A percentile compares a stretch with the other conserved stretches of the same genome.
Evolutionary conservation across 2,888 invertebrate genomes (phyloP).

Genomic region (Sarcophaga variegata): DNA sequence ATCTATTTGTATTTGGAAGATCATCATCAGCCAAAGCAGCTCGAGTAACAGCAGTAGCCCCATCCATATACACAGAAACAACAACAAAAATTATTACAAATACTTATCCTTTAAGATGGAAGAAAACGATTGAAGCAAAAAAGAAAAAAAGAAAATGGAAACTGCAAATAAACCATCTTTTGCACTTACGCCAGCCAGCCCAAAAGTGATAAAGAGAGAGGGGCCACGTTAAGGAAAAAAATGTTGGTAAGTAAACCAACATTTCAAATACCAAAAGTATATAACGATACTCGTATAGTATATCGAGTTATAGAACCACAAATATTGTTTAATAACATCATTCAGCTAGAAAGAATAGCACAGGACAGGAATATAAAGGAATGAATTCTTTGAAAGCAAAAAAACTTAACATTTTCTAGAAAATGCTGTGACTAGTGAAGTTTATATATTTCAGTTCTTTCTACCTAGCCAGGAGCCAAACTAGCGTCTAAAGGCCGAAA

Average conservation of each 20-base stretch:
- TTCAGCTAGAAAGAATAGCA: slow-evolving; percentile 1
- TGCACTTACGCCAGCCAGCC: slow-evolving; percentile 3
- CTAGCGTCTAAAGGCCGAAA: too few species aligned
- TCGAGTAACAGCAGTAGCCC: background rate
- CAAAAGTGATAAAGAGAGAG: background rate
- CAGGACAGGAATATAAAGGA: background rate
- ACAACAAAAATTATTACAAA: background rate
- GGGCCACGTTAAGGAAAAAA: background rate
- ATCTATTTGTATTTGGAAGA: slow-evolving; percentile 7
- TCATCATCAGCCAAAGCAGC: background rate
- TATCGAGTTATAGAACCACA: slow-evolving; percentile 39
- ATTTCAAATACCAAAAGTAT: slow-evolving; percentile 42
- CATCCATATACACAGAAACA: background rate
- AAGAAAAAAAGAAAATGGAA: background rate
- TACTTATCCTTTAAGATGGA: background rate
- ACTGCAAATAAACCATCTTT: slow-evolving; percentile 42
- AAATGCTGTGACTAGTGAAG: too few species aligned
- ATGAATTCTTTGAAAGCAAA: background rate
- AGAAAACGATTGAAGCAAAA: background rate
- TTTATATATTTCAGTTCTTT: too few species aligned
- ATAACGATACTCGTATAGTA: slow-evolving; percentile 3
- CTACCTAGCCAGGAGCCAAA: too few species aligned
- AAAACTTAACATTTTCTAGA: background rate
- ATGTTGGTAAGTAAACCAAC: slow-evolving; percentile 26
- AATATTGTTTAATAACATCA: slow-evolving; percentile 47